These are phyloP conservation scores for Calvadosia cruxmelitensis DNA, from an alignment of 30 jellyfish, hydroid and myxozoan species.

Conservation along the genomic window DNA sequence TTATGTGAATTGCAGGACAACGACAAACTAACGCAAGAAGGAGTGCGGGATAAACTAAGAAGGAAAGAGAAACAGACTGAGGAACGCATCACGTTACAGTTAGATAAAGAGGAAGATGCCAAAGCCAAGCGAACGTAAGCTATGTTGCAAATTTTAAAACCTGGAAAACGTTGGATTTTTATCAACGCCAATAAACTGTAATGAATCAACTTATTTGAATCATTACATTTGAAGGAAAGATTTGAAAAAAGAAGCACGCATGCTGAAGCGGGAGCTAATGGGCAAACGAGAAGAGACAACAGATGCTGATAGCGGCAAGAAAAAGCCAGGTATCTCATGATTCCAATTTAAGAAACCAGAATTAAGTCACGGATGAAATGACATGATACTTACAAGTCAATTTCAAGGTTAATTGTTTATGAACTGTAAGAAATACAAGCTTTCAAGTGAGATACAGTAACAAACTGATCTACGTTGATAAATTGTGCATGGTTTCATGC, in stretches of 20 bases:
- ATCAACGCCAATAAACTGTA: neutral
- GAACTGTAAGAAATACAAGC: too few species aligned
- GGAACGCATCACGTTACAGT: slow-evolving; percentile 1
- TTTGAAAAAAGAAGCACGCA: slow-evolving; percentile 56
- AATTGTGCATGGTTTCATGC: too few species aligned
- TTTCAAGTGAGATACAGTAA: too few species aligned
- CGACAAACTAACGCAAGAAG: slow-evolving; percentile 3
- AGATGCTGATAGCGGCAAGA: too few species aligned
- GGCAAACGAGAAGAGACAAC: slow-evolving; percentile 3
- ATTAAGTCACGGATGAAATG: too few species aligned
- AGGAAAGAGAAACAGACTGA: slow-evolving; percentile 1
- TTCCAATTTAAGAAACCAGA: too few species aligned
- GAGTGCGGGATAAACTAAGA: slow-evolving; percentile 21
- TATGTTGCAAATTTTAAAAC: neutral
- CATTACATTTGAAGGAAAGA: slow-evolving; percentile 16
- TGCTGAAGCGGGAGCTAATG: slow-evolving; percentile 49
- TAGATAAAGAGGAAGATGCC: slow-evolving; percentile 7
- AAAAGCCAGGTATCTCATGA: too few species aligned
- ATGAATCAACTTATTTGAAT: neutral
- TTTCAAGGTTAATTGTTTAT: too few species aligned
- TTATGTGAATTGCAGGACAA: too few species aligned
- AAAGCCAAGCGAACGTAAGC: slow-evolving; percentile 25
- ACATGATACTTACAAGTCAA: too few species aligned
- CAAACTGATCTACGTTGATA: too few species aligned
- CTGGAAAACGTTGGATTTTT: neutral